Conservation (phyloP, 2,113 vertebrate species). For the Apaloderma vittatum region DNA sequence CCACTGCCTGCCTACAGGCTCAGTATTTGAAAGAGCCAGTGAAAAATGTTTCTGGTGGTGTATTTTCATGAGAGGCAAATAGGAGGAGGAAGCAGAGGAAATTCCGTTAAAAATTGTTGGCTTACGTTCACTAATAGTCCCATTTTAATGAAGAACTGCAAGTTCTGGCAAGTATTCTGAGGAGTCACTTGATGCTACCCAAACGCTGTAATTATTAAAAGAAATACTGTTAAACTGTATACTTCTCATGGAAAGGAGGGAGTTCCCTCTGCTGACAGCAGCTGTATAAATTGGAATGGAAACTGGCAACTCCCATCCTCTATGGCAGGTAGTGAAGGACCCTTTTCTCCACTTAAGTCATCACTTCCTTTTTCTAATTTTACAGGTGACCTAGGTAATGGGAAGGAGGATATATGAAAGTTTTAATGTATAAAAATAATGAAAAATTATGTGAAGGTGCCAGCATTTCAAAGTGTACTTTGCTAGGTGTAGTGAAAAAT, state of each 20-base stretch:
- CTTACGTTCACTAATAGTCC: not conserved
- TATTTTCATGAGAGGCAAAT: slow-evolving; percentile 31
- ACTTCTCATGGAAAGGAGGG: not conserved
- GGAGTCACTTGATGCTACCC: not conserved
- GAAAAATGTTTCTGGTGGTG: slow-evolving; percentile 30
- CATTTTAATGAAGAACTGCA: not conserved
- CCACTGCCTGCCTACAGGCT: slow-evolving; percentile 29
- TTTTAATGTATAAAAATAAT: not conserved
- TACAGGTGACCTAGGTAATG: not conserved
- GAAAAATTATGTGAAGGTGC: not conserved
- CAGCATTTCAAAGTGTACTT: not conserved
- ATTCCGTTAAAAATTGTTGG: not conserved
- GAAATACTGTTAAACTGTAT: not conserved
- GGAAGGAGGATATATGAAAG: not conserved
- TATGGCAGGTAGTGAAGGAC: not conserved
- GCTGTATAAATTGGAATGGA: not conserved
- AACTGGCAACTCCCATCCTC: not conserved
- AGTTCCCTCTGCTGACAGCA: not conserved
- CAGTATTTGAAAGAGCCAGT: slow-evolving; percentile 4
- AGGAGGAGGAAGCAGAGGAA: slow-evolving; percentile 25
- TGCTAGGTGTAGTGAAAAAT: not conserved
- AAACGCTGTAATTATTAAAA: not conserved
- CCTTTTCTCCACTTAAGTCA: not conserved
- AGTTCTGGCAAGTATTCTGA: not conserved
- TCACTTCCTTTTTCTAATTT: not conserved